Evolutionary conservation across 2,888 invertebrate genomes (phyloP).

Genomic region (Himalopsyche japonica): DNA sequence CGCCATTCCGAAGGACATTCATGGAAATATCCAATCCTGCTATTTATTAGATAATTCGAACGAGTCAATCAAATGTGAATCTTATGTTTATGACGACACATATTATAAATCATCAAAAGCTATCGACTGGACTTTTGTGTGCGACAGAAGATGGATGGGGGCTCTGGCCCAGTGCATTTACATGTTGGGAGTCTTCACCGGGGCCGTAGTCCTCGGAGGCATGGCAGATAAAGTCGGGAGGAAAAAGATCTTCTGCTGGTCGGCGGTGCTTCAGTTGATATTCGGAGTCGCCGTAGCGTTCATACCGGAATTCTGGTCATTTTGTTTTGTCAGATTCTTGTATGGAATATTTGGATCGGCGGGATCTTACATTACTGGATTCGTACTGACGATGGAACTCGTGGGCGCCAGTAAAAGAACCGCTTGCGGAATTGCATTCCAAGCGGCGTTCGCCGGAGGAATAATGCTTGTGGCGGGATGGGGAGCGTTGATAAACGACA

Average conservation of each 20-base stretch:
- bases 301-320: constrained; percentile 75
- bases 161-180: constrained; percentile 76
- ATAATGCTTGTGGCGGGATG: constrained; percentile 83
- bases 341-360: constrained; percentile 85
- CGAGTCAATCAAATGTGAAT: constrained; percentile 49
- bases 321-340: constrained; percentile 68
- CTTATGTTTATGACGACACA: constrained; percentile 74
- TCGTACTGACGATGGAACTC: constrained; percentile 78
- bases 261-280: constrained; percentile 72
- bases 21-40: constrained; percentile 68
- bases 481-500: constrained; percentile 76
- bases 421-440: constrained; percentile 77
- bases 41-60: constrained; percentile 55
- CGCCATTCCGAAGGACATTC: constrained; percentile 62
- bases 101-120: constrained; percentile 74
- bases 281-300: constrained; percentile 77
- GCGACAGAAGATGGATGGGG: constrained; percentile 79
- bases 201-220: constrained; percentile 78
- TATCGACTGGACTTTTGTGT: constrained; percentile 84
- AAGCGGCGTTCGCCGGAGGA: constrained; percentile 77
- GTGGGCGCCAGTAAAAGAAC: constrained; percentile 81
- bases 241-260: constrained; percentile 80
- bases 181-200: constrained; percentile 85
- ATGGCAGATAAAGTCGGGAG: constrained; percentile 83
- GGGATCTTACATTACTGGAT: constrained; percentile 72